phyloP scores from a whole-genome alignment of 2,113 vertebrate species.

The Nibea albiflora region DNA sequence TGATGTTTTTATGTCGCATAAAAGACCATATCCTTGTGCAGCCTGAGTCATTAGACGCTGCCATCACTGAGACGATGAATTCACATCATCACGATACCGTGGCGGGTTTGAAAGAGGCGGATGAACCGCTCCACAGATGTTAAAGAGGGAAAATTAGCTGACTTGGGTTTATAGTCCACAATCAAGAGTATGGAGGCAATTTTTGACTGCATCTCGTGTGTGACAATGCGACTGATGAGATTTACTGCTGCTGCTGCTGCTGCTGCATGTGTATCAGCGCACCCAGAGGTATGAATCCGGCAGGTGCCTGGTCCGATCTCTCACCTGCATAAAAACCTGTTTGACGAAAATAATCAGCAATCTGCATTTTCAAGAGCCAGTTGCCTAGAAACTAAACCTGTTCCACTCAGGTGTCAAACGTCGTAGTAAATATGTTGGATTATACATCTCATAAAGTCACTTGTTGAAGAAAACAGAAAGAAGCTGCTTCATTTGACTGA shows the following conservation, averaged over 20 bases:
- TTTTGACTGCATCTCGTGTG: slow-evolving; percentile 19
- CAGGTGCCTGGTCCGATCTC: slow-evolving; percentile 27
- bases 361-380: slow-evolving; percentile 59
- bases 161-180: slow-evolving; percentile 7
- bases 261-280: slow-evolving; percentile 3
- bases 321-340: slow-evolving; percentile 24
- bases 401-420: slow-evolving; percentile 22
- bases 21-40: not conserved
- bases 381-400: slow-evolving; percentile 73
- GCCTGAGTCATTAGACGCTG: not conserved
- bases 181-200: slow-evolving; percentile 35
- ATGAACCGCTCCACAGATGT: slow-evolving; percentile 1
- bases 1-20: slow-evolving; percentile 6
- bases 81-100: slow-evolving; percentile 11
- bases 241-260: not conserved
- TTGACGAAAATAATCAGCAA: slow-evolving; percentile 47
- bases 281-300: slow-evolving; percentile 14
- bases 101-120: slow-evolving; percentile 11
- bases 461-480: not conserved
- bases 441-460: not conserved
- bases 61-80: slow-evolving; percentile 17
- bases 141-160: slow-evolving; percentile 19
- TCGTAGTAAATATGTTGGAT: slow-evolving; percentile 32
- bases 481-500: not conserved
- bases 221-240: slow-evolving; percentile 48